Percentiles rank a stretch among this genome's conserved stretches.
Evolutionary conservation across 1,140 invertebrate genomes (phyloP).

Genomic region (Drosophila navojoa): DNA sequence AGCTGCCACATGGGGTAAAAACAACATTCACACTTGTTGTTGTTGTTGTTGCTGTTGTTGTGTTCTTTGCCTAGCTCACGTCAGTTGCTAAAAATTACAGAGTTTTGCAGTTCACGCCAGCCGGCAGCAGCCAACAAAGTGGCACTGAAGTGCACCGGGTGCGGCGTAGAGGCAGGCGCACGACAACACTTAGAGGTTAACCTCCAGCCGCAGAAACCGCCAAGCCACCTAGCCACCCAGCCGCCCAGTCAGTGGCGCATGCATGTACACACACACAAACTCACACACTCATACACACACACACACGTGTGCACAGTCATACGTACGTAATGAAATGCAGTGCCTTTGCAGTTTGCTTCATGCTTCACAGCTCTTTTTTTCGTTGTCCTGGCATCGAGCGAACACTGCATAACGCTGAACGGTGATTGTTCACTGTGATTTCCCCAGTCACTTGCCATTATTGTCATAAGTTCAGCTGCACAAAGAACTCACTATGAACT

Average conservation of each 20-base stretch:
- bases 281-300: slow-evolving; percentile 1
- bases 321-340: slow-evolving; percentile 20
- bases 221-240: slow-evolving; percentile 29
- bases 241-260: background rate
- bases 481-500: background rate
- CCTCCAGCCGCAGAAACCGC: slow-evolving; percentile 57
- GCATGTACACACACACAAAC: background rate
- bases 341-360: slow-evolving; percentile 56
- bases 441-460: slow-evolving; percentile 18
- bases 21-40: slow-evolving; percentile 11
- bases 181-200: slow-evolving; percentile 79
- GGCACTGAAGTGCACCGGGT: slow-evolving; percentile 39
- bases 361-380: slow-evolving; percentile 53
- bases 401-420: slow-evolving; percentile 6
- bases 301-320: slow-evolving; percentile 11
- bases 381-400: slow-evolving; percentile 5
- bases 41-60: slow-evolving; percentile 19
- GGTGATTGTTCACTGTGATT: slow-evolving; percentile 41
- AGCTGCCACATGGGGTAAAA: slow-evolving; percentile 19
- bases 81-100: slow-evolving; percentile 60
- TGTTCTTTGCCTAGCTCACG: slow-evolving; percentile 18
- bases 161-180: slow-evolving; percentile 28
- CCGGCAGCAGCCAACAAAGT: slow-evolving; percentile 62
- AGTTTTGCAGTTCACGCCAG: slow-evolving; percentile 62
- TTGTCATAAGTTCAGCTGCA: slow-evolving; percentile 11